Conservation (phyloP, 2,888 invertebrate species). For the Cordilura impudica region DNA sequence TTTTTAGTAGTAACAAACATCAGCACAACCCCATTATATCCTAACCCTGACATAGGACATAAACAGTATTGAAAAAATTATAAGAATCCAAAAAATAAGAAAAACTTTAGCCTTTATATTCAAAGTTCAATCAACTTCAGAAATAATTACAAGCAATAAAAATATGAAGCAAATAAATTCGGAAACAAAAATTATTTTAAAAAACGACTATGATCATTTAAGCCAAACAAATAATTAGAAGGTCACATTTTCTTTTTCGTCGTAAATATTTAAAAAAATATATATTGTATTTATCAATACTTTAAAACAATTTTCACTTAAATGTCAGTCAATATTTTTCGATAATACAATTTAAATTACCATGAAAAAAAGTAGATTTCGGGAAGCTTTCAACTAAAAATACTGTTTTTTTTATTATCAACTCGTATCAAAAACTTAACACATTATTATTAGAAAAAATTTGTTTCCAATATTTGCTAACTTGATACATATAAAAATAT, state of each 20-base stretch:
- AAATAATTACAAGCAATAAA: background rate
- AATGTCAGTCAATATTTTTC: background rate
- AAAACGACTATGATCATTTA: background rate
- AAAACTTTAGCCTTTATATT: background rate
- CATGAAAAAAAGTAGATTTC: background rate
- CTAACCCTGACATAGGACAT: too few relatives aligned
- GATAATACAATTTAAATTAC: background rate
- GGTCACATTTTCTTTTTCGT: too few relatives aligned
- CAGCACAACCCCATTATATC: too few relatives aligned
- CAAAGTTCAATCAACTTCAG: conserved; percentile 35
- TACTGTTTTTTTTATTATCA: background rate
- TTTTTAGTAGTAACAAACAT: too few relatives aligned
- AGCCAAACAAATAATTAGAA: conserved; percentile 29
- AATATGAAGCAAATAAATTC: conserved; percentile 4
- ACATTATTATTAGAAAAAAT: background rate
- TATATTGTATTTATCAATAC: background rate
- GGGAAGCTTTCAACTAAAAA: background rate
- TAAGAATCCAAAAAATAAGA: background rate
- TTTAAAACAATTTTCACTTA: background rate
- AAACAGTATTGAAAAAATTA: background rate
- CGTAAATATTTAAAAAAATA: background rate
- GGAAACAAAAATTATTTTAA: background rate
- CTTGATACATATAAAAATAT: background rate
- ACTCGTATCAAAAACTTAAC: background rate
- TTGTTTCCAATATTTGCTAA: background rate